Evolutionary conservation across 1,140 invertebrate species (phyloP).

Genomic region (Drosophila teissieri): DNA sequence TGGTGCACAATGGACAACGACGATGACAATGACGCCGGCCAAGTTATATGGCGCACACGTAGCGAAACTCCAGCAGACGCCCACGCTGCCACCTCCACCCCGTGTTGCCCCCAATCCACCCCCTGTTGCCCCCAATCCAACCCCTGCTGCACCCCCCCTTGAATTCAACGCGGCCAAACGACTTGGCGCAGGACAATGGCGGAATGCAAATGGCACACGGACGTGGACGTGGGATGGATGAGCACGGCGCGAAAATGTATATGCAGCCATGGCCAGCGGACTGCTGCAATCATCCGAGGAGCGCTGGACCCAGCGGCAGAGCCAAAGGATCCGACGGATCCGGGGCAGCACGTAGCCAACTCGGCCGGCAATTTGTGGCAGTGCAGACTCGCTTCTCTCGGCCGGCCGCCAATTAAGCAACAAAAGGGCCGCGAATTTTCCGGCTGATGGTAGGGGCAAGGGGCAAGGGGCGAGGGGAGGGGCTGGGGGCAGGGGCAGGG

Average conservation of each 20-base stretch:
- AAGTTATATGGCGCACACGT: constrained; percentile 77
- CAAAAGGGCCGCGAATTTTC: constrained; percentile 52
- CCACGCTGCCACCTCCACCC: constrained; percentile 1
- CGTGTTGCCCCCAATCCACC: background rate
- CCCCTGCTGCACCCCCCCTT: background rate
- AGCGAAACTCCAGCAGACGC: constrained; percentile 32
- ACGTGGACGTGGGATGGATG: constrained; percentile 46
- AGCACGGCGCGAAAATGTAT: constrained; percentile 61
- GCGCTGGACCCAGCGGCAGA: background rate
- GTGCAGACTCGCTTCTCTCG: constrained; percentile 41
- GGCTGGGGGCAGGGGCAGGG: background rate
- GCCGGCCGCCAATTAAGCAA: constrained; percentile 76
- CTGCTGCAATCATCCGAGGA: constrained; percentile 29
- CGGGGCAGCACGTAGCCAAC: constrained; percentile 36
- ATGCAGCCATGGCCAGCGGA: constrained; percentile 14
- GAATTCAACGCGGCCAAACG: constrained; percentile 20
- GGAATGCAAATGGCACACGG: constrained; percentile 77
- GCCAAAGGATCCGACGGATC: background rate
- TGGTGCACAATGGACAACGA: constrained; percentile 52
- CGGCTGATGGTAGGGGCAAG: background rate
- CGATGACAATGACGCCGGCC: constrained; percentile 58
- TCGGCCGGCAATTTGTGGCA: constrained; percentile 48
- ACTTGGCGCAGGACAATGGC: constrained; percentile 64
- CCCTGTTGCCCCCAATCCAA: background rate
- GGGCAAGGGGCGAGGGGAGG: too few relatives aligned